These are phyloP conservation scores for Alectura lathami DNA, from an alignment of 2,113 vertebrate species.

Conservation along the genomic window DNA sequence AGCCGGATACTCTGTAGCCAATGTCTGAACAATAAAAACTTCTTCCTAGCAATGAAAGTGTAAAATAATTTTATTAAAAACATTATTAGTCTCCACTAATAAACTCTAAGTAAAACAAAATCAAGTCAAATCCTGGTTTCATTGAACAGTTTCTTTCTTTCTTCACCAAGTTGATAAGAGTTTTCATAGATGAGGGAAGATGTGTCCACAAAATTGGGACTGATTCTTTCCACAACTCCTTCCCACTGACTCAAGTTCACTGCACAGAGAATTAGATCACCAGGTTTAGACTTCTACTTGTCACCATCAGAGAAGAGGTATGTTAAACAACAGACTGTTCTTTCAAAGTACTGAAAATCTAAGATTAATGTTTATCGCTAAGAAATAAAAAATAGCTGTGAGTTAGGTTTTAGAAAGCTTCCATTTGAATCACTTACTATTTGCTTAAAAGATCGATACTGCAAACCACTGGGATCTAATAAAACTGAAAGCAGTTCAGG, in stretches of 20 bases:
- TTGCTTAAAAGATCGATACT: slow-evolving; percentile 46
- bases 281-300: neutral
- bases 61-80: no score
- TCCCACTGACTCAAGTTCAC: fast-evolving
- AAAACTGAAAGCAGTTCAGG: slow-evolving; percentile 13
- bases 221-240: fast-evolving
- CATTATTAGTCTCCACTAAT: no score
- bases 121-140: neutral
- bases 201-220: neutral
- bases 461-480: slow-evolving; percentile 6
- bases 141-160: neutral
- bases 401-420: neutral
- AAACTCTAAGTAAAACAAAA: no score
- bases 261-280: neutral
- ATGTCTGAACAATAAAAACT: neutral
- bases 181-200: neutral
- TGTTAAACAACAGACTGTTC: neutral
- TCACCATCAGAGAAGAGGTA: neutral
- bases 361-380: neutral
- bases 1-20: neutral
- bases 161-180: neutral
- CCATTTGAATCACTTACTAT: slow-evolving; percentile 18
- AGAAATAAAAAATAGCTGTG: neutral
- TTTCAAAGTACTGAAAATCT: neutral
- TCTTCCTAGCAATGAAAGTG: neutral